phyloP scores from a whole-genome alignment of 2,113 vertebrate genomes.

The Toxotes chatareus region DNA sequence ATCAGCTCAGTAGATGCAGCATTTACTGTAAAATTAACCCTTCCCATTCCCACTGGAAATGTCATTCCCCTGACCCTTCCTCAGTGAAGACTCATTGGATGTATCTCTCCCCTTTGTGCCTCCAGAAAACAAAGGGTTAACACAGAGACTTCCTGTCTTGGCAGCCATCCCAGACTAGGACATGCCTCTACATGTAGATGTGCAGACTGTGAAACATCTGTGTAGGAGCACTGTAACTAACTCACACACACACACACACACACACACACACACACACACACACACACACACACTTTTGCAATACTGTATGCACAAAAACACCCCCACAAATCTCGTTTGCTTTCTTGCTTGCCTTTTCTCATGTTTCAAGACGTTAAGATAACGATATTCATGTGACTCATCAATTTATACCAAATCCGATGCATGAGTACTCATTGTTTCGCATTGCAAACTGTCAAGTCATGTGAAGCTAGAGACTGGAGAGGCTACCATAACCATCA shows the following conservation, averaged over 20 bases:
- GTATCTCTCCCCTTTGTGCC: background rate
- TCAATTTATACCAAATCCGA: conserved; percentile 27
- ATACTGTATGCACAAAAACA: conserved; percentile 20
- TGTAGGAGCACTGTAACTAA: conserved; percentile 78
- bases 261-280: conserved; percentile 41
- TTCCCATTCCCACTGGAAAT: conserved; percentile 23
- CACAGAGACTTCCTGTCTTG: conserved; percentile 83
- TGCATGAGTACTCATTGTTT: conserved; percentile 3
- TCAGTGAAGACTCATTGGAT: conserved; percentile 16
- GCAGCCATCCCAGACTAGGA: conserved; percentile 88
- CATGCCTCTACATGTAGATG: conserved; percentile 88
- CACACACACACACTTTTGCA: conserved; percentile 28
- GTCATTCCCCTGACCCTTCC: conserved; percentile 9
- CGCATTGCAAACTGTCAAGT: conserved; percentile 37
- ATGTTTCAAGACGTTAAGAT: conserved; percentile 39
- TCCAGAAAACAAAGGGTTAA: conserved; percentile 85
- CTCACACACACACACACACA: conserved; percentile 59
- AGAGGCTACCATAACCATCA: conserved; percentile 9
- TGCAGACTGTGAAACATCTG: conserved; percentile 92
- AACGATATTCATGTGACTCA: conserved; percentile 29
- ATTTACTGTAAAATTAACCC: conserved; percentile 53
- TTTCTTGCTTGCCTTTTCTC: conserved; percentile 32
- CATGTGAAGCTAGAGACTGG: conserved; percentile 20
- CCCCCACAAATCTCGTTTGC: background rate
- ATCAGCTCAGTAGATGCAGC: conserved; percentile 23